These are phyloP conservation scores for Drosophila nigromelanica DNA, from an alignment of 1,140 invertebrate species.

Conservation along the genomic window DNA sequence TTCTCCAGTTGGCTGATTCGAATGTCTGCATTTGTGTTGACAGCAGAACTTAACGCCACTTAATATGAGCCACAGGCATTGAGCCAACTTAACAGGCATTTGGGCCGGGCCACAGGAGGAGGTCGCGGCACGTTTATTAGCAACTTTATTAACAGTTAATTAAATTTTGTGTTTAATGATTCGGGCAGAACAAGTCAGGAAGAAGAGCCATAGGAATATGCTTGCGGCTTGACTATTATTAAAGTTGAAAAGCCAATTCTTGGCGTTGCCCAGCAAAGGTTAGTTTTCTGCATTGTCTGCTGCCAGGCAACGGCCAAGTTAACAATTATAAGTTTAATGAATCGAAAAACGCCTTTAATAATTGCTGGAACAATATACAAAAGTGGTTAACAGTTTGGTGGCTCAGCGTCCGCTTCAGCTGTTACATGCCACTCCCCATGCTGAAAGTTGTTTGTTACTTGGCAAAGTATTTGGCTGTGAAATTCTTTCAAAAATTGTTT, in stretches of 20 bases:
- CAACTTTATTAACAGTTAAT: slow-evolving; percentile 80
- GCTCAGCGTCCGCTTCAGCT: slow-evolving; percentile 30
- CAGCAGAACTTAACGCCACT: slow-evolving; percentile 74
- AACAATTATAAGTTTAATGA: slow-evolving; percentile 73
- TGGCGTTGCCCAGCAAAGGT: slow-evolving; percentile 1
- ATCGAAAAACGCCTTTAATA: slow-evolving; percentile 71
- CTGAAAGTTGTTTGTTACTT: slow-evolving; percentile 3
- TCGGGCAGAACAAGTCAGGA: slow-evolving; percentile 38
- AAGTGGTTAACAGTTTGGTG: slow-evolving; percentile 5
- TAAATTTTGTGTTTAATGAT: slow-evolving; percentile 82
- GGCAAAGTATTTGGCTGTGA: slow-evolving; percentile 1
- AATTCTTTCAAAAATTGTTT: not conserved
- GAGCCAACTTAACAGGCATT: slow-evolving; percentile 65
- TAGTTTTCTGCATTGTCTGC: slow-evolving; percentile 27
- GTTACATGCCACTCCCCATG: slow-evolving; percentile 1
- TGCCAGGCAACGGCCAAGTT: slow-evolving; percentile 38
- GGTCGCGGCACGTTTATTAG: slow-evolving; percentile 61
- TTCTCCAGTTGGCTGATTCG: not conserved
- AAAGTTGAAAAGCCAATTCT: slow-evolving; percentile 70
- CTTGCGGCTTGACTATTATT: slow-evolving; percentile 73
- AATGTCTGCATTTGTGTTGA: slow-evolving; percentile 50
- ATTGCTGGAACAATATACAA: slow-evolving; percentile 53
- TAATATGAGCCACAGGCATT: slow-evolving; percentile 74
- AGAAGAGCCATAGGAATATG: slow-evolving; percentile 48
- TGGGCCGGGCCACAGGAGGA: not conserved